Evolutionary conservation across 2,797 vertebrate genomes (phyloP).

Genomic region (Silurus aristotelis): DNA sequence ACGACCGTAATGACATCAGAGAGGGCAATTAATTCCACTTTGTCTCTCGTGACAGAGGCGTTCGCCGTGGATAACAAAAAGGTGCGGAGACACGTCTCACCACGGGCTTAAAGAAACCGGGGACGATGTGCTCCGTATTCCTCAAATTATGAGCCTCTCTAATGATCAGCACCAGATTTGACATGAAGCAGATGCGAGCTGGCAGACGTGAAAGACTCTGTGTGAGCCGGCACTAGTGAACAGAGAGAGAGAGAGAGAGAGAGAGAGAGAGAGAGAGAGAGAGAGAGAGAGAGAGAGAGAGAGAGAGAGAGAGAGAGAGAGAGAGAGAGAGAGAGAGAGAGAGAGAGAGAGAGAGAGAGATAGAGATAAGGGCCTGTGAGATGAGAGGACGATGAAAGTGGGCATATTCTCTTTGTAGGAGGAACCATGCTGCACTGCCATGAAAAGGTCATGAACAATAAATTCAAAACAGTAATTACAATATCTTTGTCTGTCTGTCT

Average conservation of each 20-base stretch:
- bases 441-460: background rate
- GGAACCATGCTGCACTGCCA: background rate
- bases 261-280: background rate
- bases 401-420: conserved; percentile 74
- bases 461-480: background rate
- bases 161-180: conserved; percentile 72
- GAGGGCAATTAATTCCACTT: conserved; percentile 45
- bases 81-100: background rate
- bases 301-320: background rate
- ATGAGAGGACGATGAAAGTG: conserved; percentile 73
- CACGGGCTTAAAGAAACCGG: conserved; percentile 39
- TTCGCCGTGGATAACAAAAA: background rate
- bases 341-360: background rate
- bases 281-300: background rate
- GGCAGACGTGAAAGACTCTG: conserved; percentile 68
- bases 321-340: background rate
- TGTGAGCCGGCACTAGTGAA: conserved; percentile 59
- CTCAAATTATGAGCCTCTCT: conserved; percentile 62
- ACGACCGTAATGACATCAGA: conserved; percentile 41
- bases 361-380: conserved; percentile 45
- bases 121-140: conserved; percentile 64
- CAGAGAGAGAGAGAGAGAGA: background rate
- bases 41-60: conserved; percentile 33
- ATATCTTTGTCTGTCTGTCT: too few species aligned
- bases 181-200: conserved; percentile 62